Base-by-base conservation (phyloP, 2,797 vertebrate species). In the Hypotaenidia philippensis region DNA sequence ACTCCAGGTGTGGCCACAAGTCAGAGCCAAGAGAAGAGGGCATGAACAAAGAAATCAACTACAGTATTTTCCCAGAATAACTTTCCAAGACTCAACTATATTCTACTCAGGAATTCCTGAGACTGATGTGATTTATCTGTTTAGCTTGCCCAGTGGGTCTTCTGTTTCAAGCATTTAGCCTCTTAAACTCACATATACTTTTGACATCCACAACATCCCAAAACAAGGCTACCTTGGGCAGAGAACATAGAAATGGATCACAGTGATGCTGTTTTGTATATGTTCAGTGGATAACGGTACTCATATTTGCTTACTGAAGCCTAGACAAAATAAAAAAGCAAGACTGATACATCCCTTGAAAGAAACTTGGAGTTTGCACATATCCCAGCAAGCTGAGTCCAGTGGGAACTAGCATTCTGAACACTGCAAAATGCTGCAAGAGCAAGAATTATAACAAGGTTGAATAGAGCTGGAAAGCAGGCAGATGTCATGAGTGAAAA, bases 401-500 rank as follows among this genome's bases (percentile, higher is more conserved):
- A 89, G 70, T 12, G 60, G 63, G 63, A 96, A 84, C 71, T 6
- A 84, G 47, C 32, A 80, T 70, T 84, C 78, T 19, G 40, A 87
- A 27, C 22, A 15, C 31, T 50, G 70, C 32, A 60, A 95, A 95
- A 94, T 64, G 59, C 66, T 85, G 75, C 78, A 93, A 74, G 31
- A 83, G 60, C 56, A 94, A 80, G 75, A 92, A 90, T 80, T 83
- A 57, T 38, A 92, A 83, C 68, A 87, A 85, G 83, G 66, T 64
- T 80, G 86, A 80, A 85, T 70, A 76, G 13, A 90, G 74, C 59
- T 89, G 81, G 83, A 92, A 95, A 89, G 75, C 75, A 96, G 68
- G 60, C 86, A 95, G 94, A 92, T 93, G 53, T 84, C 81, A 70
- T 64, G 45, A 94, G 64, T 93, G 89, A 94, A 96, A 96, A 95